phyloP scores from a whole-genome alignment of 2,888 invertebrate species.

The Tetrapedia diversipes region DNA sequence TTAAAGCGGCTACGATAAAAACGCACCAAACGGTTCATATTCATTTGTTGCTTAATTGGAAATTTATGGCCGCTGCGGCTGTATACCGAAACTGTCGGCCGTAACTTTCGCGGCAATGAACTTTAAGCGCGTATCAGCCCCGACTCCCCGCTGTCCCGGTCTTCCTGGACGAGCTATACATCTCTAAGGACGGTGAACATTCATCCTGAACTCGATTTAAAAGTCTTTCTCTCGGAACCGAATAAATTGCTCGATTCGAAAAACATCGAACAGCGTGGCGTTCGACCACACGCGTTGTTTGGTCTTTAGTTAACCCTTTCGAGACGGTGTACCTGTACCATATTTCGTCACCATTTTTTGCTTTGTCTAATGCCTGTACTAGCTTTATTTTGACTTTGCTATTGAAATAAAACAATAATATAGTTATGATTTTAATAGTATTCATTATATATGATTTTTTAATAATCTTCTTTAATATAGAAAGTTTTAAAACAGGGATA shows the following conservation, averaged over 20 bases:
- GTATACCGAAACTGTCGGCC: constrained; percentile 48
- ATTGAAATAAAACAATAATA: too few relatives aligned
- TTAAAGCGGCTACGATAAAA: constrained; percentile 50
- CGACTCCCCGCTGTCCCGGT: background rate
- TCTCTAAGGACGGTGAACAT: constrained; percentile 17
- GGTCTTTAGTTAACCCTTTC: too few relatives aligned
- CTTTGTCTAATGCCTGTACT: too few relatives aligned
- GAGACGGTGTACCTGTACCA: too few relatives aligned
- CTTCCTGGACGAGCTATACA: background rate
- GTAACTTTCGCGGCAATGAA: constrained; percentile 56
- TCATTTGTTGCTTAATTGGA: constrained; percentile 70
- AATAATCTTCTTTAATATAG: too few relatives aligned
- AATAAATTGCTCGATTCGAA: background rate
- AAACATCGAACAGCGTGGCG: too few relatives aligned
- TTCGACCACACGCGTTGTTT: too few relatives aligned
- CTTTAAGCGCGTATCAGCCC: constrained; percentile 48
- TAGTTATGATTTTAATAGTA: too few relatives aligned
- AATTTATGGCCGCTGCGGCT: constrained; percentile 61
- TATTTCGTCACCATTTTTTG: too few relatives aligned
- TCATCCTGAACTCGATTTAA: constrained; percentile 9
- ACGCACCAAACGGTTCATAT: constrained; percentile 64
- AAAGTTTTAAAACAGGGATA: too few relatives aligned
- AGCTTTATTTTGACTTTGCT: too few relatives aligned
- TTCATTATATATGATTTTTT: too few relatives aligned
- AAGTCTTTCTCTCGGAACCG: background rate